Conservation (phyloP, 1,140 invertebrate genomes). For the Cyphomyrmex costatus region DNA sequence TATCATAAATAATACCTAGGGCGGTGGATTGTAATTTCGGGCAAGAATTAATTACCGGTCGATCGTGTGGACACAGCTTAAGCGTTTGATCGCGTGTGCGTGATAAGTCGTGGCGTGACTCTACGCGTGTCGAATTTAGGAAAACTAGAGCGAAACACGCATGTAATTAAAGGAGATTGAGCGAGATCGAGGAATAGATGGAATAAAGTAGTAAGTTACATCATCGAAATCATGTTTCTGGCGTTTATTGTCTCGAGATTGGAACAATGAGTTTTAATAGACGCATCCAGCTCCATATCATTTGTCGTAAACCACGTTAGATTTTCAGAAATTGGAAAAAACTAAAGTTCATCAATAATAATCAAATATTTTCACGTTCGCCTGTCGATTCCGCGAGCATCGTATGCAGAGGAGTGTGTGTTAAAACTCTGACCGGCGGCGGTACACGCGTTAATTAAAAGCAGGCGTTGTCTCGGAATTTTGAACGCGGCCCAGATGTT, state of each 20-base stretch:
- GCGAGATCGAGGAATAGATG: not conserved
- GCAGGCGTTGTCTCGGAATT: conserved; percentile 73
- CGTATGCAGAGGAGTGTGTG: conserved; percentile 29
- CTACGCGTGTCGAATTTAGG: conserved; percentile 40
- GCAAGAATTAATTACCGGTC: conserved; percentile 52
- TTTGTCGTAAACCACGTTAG: not conserved
- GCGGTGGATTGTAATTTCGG: conserved; percentile 50
- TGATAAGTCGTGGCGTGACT: conserved; percentile 43
- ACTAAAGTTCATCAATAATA: conserved; percentile 21
- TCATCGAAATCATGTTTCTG: not conserved
- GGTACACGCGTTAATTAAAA: conserved; percentile 76
- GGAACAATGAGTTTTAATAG: not conserved
- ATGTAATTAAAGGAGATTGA: not conserved
- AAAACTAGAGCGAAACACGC: conserved; percentile 35
- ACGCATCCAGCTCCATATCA: not conserved
- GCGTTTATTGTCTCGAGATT: not conserved
- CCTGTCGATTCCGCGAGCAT: conserved; percentile 27
- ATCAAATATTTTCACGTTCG: conserved; percentile 55
- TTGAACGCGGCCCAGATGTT: conserved; percentile 73
- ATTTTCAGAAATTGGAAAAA: not conserved
- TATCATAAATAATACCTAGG: conserved; percentile 41
- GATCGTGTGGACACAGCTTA: conserved; percentile 52
- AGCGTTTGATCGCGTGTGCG: conserved; percentile 42
- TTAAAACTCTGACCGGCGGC: conserved; percentile 52
- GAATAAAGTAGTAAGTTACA: not conserved